A percentile compares a stretch with the other conserved stretches of the same genome.
These are phyloP conservation scores for Scortum barcoo DNA, from an alignment of 2,113 vertebrate species.

Conservation along the genomic window DNA sequence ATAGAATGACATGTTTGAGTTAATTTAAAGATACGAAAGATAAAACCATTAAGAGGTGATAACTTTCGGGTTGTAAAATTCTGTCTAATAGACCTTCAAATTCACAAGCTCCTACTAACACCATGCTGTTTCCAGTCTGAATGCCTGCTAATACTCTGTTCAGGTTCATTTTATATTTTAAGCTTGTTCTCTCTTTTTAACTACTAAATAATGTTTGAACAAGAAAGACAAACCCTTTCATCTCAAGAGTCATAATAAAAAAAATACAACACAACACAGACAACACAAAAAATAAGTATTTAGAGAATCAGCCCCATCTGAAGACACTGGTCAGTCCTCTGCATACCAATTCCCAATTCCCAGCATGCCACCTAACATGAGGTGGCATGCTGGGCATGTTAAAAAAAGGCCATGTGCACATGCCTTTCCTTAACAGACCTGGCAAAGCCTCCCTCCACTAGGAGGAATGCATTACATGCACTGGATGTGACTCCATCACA, in stretches of 20 bases:
- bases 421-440: slow-evolving; percentile 80
- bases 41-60: no score
- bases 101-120: no score
- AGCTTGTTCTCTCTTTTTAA: background rate
- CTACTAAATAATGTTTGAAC: background rate
- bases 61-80: no score
- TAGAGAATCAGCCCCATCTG: background rate
- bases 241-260: background rate
- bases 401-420: slow-evolving; percentile 74
- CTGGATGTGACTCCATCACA: slow-evolving; percentile 7
- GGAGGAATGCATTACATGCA: slow-evolving; percentile 61
- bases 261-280: background rate
- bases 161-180: background rate
- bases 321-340: background rate
- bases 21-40: no score
- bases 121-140: no score
- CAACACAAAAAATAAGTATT: background rate
- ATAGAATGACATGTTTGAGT: no score
- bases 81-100: no score
- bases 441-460: slow-evolving; percentile 16
- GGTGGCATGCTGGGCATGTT: slow-evolving; percentile 48
- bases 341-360: background rate
- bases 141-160: no score
- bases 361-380: background rate
- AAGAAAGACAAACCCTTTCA: no score